Evolutionary conservation across 2,797 vertebrate genomes (phyloP).

Genomic region (Sardinella longiceps): DNA sequence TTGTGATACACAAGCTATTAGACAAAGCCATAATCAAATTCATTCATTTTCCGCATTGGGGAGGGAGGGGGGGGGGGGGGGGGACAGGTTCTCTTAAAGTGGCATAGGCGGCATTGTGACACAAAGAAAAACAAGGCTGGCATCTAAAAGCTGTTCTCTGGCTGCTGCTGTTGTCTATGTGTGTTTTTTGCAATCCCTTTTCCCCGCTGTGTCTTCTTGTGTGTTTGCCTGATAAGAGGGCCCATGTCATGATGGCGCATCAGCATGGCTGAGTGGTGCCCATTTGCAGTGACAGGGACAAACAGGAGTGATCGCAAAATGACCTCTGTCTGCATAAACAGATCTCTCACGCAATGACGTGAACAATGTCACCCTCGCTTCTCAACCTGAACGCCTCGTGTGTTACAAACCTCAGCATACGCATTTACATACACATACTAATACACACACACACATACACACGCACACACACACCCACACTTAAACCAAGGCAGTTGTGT

Average conservation of each 20-base stretch:
- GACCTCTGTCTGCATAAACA: constrained; percentile 71
- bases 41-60: constrained; percentile 95
- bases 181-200: neutral
- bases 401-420: neutral
- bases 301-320: constrained; percentile 61
- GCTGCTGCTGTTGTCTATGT: neutral
- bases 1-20: constrained; percentile 93
- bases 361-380: constrained; percentile 5
- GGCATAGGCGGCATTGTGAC: constrained; percentile 72
- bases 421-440: neutral
- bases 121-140: constrained; percentile 66
- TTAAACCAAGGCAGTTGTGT: neutral
- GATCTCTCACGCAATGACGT: constrained; percentile 24
- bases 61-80: constrained; percentile 61
- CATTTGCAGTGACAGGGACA: constrained; percentile 54
- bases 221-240: neutral
- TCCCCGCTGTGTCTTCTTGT: neutral
- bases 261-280: constrained; percentile 8
- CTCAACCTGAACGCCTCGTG: neutral
- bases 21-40: constrained; percentile 97
- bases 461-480: constrained; percentile 29
- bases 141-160: neutral
- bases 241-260: constrained; percentile 14
- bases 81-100: constrained; percentile 83
- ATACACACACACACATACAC: neutral